These are phyloP conservation scores for Anticlea derivata DNA, from an alignment of 2,888 invertebrate genomes.

Conservation along the genomic window DNA sequence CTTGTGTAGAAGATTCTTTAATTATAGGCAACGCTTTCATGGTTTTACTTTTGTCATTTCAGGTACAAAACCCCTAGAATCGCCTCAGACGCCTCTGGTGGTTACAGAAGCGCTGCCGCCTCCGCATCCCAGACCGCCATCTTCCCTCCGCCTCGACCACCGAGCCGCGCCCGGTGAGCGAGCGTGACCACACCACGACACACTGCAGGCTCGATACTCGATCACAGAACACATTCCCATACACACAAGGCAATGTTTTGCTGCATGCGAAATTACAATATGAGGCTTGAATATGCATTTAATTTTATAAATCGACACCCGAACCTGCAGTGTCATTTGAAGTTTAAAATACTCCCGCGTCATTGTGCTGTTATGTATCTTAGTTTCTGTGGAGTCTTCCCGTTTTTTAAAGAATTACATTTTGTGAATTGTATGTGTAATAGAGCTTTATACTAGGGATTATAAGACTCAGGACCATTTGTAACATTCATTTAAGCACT, in stretches of 20 bases:
- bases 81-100: conserved; percentile 91
- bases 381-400: conserved; percentile 56
- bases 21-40: neutral
- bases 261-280: conserved; percentile 31
- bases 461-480: conserved; percentile 81
- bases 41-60: conserved; percentile 26
- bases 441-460: conserved; percentile 79
- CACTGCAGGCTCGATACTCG: conserved; percentile 71
- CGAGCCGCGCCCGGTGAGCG: conserved; percentile 83
- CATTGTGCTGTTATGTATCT: conserved; percentile 75
- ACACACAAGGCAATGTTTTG: conserved; percentile 32
- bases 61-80: conserved; percentile 91
- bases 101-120: conserved; percentile 77
- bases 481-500: conserved; percentile 66
- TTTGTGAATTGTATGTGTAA: conserved; percentile 63
- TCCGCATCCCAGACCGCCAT: conserved; percentile 76
- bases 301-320: conserved; percentile 55
- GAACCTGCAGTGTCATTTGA: conserved; percentile 71
- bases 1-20: too few species aligned
- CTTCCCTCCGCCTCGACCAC: conserved; percentile 81
- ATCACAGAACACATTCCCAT: conserved; percentile 64
- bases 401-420: conserved; percentile 50
- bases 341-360: conserved; percentile 67
- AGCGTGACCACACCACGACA: conserved; percentile 71
- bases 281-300: conserved; percentile 61